Evolutionary conservation across 1,140 invertebrate genomes (phyloP), one percentile per base, ranked within the genome.

Genomic region (Dufourea novaeangliae): DNA sequence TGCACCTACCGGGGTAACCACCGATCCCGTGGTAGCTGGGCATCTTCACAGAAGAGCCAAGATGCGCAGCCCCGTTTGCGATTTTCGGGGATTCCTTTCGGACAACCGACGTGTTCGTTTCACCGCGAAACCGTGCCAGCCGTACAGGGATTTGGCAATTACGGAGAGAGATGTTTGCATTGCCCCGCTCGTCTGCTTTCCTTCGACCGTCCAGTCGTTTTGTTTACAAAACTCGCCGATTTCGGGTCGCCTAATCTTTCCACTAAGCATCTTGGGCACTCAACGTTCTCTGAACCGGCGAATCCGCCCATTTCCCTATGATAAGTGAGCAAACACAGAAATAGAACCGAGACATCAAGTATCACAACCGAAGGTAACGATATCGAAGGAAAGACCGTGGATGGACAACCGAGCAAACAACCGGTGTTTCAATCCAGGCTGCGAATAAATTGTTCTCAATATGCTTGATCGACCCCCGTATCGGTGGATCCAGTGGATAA

Each of bases 1-100:
- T 56, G 68, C 75, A 72, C 46, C 34, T 63, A 46, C 46, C n/a
- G n/a, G 37, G n/a, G 59, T 64, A 72, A 72, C 75, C 63, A 72
- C 69, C 75, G 68, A 72, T 72, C 46, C 57, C 37, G 32, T 14
- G 39, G 1, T 25, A 12, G 14, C 10, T 10, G 25, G 12, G 25
- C 20, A n/a, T 1, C 27, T 20, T 12, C 0, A 25, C 2, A 0
- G 2, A 17, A 29, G 52, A 7, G 12, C 12, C 14, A 17, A 37
- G 41, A 29, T 10, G 44, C 17, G 14, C 20, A 14, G 1, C 22
- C 32, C n/a, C 29, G 29, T 41, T 25, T n/a, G 14, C 25, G 27
- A 50, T 17, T 0, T 20, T n/a, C n/a, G n/a, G 11, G 27, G 22
- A 41, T 56, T 5, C 46, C 25, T 25, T n/a, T 25, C 25, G 1